These are phyloP conservation scores for Acanthopleura granulata DNA, from an alignment of 2,888 invertebrate species.

Conservation along the genomic window DNA sequence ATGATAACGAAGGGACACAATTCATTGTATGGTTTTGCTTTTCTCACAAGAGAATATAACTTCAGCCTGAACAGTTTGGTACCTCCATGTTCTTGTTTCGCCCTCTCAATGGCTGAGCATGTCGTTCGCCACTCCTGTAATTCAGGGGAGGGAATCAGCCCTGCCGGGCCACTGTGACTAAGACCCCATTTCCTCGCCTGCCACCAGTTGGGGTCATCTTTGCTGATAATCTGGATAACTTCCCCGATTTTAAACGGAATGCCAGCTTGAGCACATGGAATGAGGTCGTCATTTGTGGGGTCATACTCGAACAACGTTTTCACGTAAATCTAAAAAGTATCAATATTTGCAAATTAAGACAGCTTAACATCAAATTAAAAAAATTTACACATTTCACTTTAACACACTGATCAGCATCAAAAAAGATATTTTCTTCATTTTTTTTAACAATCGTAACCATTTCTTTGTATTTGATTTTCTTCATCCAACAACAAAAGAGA, in stretches of 20 bases:
- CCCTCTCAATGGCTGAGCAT: constrained; percentile 94
- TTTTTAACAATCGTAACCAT: too few relatives aligned
- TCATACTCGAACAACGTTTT: constrained; percentile 98
- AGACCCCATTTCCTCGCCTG: constrained; percentile 74
- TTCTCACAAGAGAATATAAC: too few relatives aligned
- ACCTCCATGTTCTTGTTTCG: constrained; percentile 89
- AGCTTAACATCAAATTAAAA: too few relatives aligned
- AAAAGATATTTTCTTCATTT: too few relatives aligned
- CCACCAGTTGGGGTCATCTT: constrained; percentile 99
- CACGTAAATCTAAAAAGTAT: constrained; percentile 88
- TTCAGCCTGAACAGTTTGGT: neutral
- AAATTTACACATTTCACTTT: too few relatives aligned
- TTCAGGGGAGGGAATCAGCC: constrained; percentile 98
- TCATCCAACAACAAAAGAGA: too few relatives aligned
- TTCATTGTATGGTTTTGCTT: too few relatives aligned
- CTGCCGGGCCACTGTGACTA: constrained; percentile 82
- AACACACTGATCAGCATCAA: too few relatives aligned
- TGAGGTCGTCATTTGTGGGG: constrained; percentile 96
- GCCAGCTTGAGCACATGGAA: constrained; percentile 99
- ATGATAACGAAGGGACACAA: too few relatives aligned
- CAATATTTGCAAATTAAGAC: too few relatives aligned
- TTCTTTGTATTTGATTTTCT: too few relatives aligned
- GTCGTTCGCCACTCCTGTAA: constrained; percentile 98
- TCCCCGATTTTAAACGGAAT: constrained; percentile 96
- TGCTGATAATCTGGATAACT: constrained; percentile 97